These are phyloP conservation scores for Eupithecia pulchellata DNA, from an alignment of 2,888 invertebrate genomes.

Conservation along the genomic window DNA sequence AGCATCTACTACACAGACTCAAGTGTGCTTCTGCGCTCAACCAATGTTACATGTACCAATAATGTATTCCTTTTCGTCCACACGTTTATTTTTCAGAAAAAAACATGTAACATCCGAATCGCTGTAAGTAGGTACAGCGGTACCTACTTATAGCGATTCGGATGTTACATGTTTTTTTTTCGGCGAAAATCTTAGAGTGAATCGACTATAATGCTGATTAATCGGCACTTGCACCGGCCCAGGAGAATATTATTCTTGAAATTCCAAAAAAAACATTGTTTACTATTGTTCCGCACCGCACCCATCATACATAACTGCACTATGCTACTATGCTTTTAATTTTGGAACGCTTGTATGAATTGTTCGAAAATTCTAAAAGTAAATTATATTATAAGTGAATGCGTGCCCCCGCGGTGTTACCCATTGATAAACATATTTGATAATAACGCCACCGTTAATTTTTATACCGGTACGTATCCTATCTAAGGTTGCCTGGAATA, in stretches of 20 bases:
- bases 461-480: no score
- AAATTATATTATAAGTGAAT: not conserved
- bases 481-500: no score
- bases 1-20: not conserved
- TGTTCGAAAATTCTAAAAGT: no score
- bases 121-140: no score
- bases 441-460: no score
- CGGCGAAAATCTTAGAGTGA: not conserved
- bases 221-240: not conserved
- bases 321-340: no score
- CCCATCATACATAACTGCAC: no score
- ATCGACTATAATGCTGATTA: not conserved
- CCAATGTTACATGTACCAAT: not conserved
- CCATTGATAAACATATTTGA: not conserved
- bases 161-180: not conserved
- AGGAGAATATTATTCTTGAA: constrained; percentile 23
- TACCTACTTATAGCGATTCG: no score
- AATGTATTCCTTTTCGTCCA: not conserved
- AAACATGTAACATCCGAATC: not conserved
- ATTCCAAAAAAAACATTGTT: constrained; percentile 18
- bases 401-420: not conserved
- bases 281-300: constrained; percentile 16
- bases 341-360: no score
- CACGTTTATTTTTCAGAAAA: not conserved
- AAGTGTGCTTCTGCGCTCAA: not conserved